Conservation (phyloP, 2,113 vertebrate species). For the Chascanopsetta lugubris region DNA sequence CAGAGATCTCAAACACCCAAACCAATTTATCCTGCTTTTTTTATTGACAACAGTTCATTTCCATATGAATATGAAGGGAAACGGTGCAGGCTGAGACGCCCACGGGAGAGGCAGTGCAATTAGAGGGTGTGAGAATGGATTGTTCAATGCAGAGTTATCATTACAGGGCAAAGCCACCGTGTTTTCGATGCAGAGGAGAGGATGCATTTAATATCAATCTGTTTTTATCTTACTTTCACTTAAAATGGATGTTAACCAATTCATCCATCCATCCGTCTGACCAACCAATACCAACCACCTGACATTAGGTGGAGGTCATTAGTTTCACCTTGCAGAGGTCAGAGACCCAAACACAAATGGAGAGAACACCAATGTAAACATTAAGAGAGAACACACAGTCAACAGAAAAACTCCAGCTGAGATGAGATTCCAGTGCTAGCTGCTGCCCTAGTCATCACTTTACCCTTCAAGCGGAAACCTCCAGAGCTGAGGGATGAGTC, state of each 20-base stretch:
- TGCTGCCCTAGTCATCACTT: too few relatives aligned
- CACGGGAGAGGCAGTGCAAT: background rate
- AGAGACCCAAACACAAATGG: too few relatives aligned
- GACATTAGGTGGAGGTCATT: too few relatives aligned
- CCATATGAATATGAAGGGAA: slow-evolving; percentile 16
- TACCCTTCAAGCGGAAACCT: too few relatives aligned
- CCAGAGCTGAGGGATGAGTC: too few relatives aligned
- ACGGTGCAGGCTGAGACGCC: background rate
- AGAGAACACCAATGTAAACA: too few relatives aligned
- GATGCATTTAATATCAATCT: background rate
- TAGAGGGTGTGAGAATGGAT: background rate
- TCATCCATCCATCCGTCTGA: too few relatives aligned
- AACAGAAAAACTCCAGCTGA: too few relatives aligned
- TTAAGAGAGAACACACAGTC: too few relatives aligned
- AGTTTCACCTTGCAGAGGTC: too few relatives aligned
- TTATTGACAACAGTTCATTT: slow-evolving; percentile 12
- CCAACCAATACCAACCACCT: too few relatives aligned
- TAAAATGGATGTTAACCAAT: background rate
- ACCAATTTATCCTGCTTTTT: slow-evolving; percentile 9
- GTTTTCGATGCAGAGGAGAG: slow-evolving; percentile 1
- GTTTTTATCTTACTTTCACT: background rate
- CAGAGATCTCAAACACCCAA: slow-evolving; percentile 13
- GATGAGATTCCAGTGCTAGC: too few relatives aligned
- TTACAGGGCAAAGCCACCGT: background rate
- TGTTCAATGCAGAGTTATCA: slow-evolving; percentile 6